Evolutionary conservation across 2,888 invertebrate genomes (phyloP).

Genomic region (Epistrophe eligans): DNA sequence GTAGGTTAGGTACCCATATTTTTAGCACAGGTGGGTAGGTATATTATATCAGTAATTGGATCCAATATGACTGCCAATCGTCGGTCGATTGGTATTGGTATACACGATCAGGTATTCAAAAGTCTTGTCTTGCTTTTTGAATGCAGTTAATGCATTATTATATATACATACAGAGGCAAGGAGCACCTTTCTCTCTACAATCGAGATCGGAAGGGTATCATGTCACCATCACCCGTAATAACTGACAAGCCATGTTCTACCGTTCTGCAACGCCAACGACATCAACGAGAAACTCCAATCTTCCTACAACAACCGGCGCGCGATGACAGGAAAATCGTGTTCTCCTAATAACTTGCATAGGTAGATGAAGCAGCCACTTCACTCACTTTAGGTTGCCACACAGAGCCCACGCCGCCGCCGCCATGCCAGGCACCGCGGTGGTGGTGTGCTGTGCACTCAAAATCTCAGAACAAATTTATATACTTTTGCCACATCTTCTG

Average conservation of each 20-base stretch:
- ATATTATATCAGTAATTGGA: conserved; percentile 54
- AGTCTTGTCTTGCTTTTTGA: conserved; percentile 51
- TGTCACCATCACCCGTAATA: conserved; percentile 68
- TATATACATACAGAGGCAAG: background rate
- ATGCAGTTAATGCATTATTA: conserved; percentile 43
- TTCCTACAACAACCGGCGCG: conserved; percentile 36
- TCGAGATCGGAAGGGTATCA: conserved; percentile 47
- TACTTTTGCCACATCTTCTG: conserved; percentile 32
- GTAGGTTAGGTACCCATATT: background rate
- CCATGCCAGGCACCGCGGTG: conserved; percentile 14
- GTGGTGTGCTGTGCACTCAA: conserved; percentile 19
- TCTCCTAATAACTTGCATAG: conserved; percentile 58
- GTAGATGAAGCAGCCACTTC: conserved; percentile 8
- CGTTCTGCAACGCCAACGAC: conserved; percentile 30
- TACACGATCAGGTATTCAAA: background rate
- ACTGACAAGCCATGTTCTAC: conserved; percentile 66
- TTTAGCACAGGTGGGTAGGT: conserved; percentile 23
- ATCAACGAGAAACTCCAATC: conserved; percentile 14
- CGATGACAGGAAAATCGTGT: conserved; percentile 74
- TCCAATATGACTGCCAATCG: conserved; percentile 43
- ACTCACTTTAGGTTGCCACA: background rate
- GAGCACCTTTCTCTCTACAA: conserved; percentile 33
- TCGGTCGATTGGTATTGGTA: background rate
- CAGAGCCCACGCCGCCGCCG: background rate
- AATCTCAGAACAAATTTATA: conserved; percentile 50